phyloP scores from a whole-genome alignment of 2,113 vertebrate species.

The Cathartes aura region DNA sequence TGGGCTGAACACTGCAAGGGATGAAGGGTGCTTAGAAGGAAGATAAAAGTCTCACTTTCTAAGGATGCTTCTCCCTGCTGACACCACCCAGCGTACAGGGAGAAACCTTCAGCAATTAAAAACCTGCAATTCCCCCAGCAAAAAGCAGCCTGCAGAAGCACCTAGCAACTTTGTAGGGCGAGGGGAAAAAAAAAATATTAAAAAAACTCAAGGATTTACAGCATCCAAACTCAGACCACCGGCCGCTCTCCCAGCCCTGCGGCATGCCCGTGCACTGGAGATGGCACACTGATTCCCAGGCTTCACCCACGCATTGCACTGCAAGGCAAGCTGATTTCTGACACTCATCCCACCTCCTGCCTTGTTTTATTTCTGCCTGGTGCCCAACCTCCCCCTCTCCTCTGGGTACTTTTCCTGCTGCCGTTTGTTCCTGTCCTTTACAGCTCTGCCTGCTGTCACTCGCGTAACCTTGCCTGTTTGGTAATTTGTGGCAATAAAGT shows the following conservation, averaged over 20 bases:
- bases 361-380: conserved; percentile 20
- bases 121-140: neutral
- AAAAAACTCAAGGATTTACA: neutral
- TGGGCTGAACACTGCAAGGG: neutral
- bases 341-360: neutral
- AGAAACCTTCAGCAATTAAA: neutral
- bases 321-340: neutral
- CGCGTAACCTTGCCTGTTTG: conserved; percentile 31
- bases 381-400: conserved; percentile 5
- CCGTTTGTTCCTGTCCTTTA: conserved; percentile 17
- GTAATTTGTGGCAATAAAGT: conserved; percentile 71
- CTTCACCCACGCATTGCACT: neutral
- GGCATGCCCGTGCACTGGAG: neutral
- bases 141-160: neutral
- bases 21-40: neutral
- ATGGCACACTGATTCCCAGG: neutral
- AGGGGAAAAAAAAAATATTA: neutral
- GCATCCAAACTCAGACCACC: neutral
- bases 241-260: rapidly evolving
- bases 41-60: neutral
- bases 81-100: neutral
- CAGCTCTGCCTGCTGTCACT: conserved; percentile 52
- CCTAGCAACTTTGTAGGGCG: rapidly evolving
- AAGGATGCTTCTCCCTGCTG: neutral
- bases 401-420: conserved; percentile 7